Percentiles rank a stretch among this genome's conserved stretches.
Conservation (phyloP, 2,888 invertebrate genomes). For the Rhamnusium bicolor region DNA sequence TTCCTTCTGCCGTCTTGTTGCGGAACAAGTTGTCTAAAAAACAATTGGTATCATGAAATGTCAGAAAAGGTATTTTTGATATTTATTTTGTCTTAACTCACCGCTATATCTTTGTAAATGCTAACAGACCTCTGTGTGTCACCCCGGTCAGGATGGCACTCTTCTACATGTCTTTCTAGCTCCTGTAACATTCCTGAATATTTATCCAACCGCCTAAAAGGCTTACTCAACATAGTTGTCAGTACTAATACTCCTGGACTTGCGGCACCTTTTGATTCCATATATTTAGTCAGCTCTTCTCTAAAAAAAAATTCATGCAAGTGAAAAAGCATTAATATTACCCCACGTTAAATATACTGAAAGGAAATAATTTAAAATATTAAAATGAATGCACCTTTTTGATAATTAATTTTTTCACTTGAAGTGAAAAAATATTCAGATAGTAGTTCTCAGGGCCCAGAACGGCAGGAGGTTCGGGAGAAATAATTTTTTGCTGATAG, state of each 20-base stretch:
- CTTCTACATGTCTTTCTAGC: slow-evolving; percentile 95
- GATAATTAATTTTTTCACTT: too few relatives aligned
- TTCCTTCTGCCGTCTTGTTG: slow-evolving; percentile 93
- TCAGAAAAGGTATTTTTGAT: neutral
- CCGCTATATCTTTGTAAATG: slow-evolving; percentile 95
- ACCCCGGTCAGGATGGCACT: slow-evolving; percentile 95
- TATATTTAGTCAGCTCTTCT: slow-evolving; percentile 87
- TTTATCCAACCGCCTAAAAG: slow-evolving; percentile 94
- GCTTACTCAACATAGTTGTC: slow-evolving; percentile 94
- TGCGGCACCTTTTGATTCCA: slow-evolving; percentile 90
- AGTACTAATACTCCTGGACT: slow-evolving; percentile 90
- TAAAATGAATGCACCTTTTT: too few relatives aligned
- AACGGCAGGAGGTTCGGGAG: too few relatives aligned
- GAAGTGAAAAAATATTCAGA: too few relatives aligned
- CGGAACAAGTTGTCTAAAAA: slow-evolving; percentile 86
- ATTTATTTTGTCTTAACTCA: slow-evolving; percentile 72
- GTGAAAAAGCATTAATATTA: too few relatives aligned
- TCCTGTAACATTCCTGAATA: slow-evolving; percentile 96
- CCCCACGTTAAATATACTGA: too few relatives aligned
- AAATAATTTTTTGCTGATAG: too few relatives aligned
- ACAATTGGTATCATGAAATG: neutral
- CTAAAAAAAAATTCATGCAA: slow-evolving; percentile 71
- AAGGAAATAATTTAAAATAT: too few relatives aligned
- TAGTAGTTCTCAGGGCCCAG: too few relatives aligned
- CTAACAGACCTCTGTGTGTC: slow-evolving; percentile 96